A percentile compares a stretch with the other conserved stretches of the same genome.
These are phyloP conservation scores for Litoditis marina DNA, from an alignment of 2,888 invertebrate genomes.

Conservation along the genomic window DNA sequence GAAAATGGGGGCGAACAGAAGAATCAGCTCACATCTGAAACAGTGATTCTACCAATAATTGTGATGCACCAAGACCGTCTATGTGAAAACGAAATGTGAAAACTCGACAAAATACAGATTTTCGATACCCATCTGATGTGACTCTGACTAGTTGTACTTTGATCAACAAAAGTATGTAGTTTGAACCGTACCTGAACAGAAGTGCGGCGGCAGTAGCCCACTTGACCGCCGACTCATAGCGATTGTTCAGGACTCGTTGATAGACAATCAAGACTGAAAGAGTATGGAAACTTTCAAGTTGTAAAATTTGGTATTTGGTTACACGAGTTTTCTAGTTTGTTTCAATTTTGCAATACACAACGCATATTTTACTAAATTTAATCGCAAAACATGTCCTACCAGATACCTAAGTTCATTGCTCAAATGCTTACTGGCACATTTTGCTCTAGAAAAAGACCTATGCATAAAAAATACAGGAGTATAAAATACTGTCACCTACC, in stretches of 20 bases:
- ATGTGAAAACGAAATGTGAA: neutral
- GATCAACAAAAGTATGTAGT: too few species aligned
- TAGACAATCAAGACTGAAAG: conserved; percentile 80
- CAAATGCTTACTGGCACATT: too few species aligned
- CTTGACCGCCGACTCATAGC: conserved; percentile 71
- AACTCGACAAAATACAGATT: neutral
- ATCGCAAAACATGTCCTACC: conserved; percentile 18
- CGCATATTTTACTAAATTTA: too few species aligned
- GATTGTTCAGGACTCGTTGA: conserved; percentile 78
- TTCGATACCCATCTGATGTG: too few species aligned
- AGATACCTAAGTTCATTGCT: too few species aligned
- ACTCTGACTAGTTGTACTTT: too few species aligned
- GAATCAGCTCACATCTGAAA: conserved; percentile 76
- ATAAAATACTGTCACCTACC: conserved; percentile 73
- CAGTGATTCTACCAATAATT: too few species aligned
- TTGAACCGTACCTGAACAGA: conserved; percentile 50
- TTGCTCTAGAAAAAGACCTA: neutral
- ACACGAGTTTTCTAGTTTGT: too few species aligned
- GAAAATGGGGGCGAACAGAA: conserved; percentile 77
- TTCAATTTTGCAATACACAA: too few species aligned
- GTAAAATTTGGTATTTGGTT: neutral
- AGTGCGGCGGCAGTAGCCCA: conserved; percentile 51
- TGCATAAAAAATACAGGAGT: neutral
- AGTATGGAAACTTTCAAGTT: too few species aligned
- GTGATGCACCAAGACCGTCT: neutral